Conservation (phyloP, 1,140 invertebrate genomes). For the Hormaphis cornu region DNA sequence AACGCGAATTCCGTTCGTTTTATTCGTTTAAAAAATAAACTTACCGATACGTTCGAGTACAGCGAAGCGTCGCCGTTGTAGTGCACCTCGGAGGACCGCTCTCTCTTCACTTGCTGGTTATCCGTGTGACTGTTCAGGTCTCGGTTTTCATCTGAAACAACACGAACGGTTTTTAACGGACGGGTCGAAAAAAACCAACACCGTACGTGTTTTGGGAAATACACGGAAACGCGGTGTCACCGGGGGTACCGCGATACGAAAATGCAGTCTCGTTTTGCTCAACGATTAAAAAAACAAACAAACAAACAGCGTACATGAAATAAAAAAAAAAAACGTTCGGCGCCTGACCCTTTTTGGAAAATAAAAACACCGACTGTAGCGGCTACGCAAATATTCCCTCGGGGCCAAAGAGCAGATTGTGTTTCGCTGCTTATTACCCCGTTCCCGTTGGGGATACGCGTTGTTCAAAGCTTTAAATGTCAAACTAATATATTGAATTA, state of each 20-base stretch:
- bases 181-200: background rate
- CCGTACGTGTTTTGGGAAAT: background rate
- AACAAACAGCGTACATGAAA: background rate
- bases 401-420: conserved; percentile 31
- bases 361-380: conserved; percentile 9
- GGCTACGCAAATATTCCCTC: conserved; percentile 22
- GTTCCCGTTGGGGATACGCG: conserved; percentile 26
- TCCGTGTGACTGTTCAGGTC: conserved; percentile 62
- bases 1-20: too few relatives aligned
- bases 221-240: background rate
- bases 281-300: background rate
- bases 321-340: background rate
- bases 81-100: conserved; percentile 56
- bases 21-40: background rate
- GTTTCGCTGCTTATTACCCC: conserved; percentile 32
- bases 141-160: conserved; percentile 66
- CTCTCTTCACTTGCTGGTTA: conserved; percentile 67
- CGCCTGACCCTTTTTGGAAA: conserved; percentile 20
- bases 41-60: conserved; percentile 64
- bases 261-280: background rate
- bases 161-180: conserved; percentile 40
- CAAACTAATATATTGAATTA: conserved; percentile 33
- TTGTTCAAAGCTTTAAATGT: conserved; percentile 30
- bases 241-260: background rate
- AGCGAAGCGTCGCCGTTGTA: conserved; percentile 77